Evolutionary conservation across 1,140 invertebrate species (phyloP).

Genomic region (Sarcophaga bullata): DNA sequence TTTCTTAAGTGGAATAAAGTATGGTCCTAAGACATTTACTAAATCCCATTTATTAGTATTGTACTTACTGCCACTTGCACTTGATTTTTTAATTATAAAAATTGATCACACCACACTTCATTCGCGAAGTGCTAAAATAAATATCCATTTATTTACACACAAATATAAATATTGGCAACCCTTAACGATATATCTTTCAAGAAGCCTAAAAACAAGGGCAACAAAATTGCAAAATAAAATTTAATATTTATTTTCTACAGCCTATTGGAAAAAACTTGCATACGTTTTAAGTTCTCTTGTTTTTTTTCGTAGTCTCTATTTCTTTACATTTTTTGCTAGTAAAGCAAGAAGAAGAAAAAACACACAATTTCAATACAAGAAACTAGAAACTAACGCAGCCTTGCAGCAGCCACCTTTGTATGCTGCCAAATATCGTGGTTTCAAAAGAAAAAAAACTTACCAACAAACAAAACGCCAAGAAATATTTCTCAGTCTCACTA

Average conservation of each 20-base stretch:
- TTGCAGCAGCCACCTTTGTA: no score
- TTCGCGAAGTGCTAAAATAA: no score
- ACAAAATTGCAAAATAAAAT: not conserved
- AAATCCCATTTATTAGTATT: no score
- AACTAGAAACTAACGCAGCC: not conserved
- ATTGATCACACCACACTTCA: no score
- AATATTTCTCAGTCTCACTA: not conserved
- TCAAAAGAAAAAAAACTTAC: not conserved
- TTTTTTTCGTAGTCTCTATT: not conserved
- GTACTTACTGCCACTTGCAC: no score
- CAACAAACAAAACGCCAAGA: conserved; percentile 1
- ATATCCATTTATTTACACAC: not conserved
- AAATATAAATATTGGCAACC: not conserved
- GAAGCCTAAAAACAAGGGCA: not conserved
- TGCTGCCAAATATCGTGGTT: no score
- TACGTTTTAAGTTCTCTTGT: not conserved
- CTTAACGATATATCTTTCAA: not conserved
- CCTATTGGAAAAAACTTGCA: conserved; percentile 29
- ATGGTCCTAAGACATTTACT: no score
- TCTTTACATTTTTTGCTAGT: not conserved
- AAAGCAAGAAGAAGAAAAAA: not conserved
- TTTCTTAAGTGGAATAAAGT: no score
- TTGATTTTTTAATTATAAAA: no score
- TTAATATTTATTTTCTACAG: conserved; percentile 23
- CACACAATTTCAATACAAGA: not conserved